A percentile compares a stretch with the other conserved stretches of the same genome.
Conservation (phyloP, 23 tunicate species). For the Clavelina lepadiformis region DNA sequence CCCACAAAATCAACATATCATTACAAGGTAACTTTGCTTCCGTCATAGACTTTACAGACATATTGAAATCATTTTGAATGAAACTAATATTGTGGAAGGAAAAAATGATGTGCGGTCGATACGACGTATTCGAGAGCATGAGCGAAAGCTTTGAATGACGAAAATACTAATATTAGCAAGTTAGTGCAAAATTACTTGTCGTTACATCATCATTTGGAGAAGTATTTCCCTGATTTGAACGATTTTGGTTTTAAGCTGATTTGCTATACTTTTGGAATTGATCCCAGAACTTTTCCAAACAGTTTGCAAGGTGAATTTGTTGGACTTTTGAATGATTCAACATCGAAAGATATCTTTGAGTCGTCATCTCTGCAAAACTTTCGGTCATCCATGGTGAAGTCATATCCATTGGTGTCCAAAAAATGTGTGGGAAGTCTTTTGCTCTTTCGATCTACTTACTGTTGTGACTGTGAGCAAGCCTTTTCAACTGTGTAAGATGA, state of each 20-base stretch:
- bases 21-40: no score
- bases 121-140: no score
- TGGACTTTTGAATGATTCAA: background rate
- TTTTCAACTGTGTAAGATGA: background rate
- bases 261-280: background rate
- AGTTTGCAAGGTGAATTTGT: slow-evolving; percentile 1
- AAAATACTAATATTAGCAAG: background rate
- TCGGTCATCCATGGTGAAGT: slow-evolving; percentile 1
- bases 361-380: background rate
- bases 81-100: no score
- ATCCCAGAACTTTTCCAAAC: background rate
- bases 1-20: no score
- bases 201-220: background rate
- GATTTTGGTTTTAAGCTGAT: background rate
- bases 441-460: slow-evolving; percentile 1
- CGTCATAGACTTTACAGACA: no score
- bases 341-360: background rate
- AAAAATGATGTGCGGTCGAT: no score
- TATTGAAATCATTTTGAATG: no score
- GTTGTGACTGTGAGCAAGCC: background rate
- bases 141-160: background rate
- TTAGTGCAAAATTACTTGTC: background rate
- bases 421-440: background rate
- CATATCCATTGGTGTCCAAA: slow-evolving; percentile 1
- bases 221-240: background rate